Base-by-base conservation (phyloP, 2,113 vertebrate genomes). In the Psittacara wagleri region DNA sequence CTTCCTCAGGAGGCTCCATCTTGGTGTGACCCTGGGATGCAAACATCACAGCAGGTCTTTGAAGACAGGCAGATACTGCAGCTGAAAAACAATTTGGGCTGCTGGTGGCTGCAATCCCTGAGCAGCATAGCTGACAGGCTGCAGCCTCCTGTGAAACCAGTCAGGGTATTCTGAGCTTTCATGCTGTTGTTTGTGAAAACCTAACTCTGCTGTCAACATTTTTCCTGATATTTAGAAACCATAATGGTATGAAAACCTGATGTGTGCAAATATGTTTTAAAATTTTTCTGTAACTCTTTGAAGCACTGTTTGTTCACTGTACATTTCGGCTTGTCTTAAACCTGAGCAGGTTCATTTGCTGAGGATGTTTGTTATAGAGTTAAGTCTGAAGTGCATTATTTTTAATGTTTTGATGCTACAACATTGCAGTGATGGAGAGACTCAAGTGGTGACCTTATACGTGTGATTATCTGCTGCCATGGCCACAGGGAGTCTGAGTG, bases 91-190 rank as follows among this genome's bases (percentile, higher is more conserved):
- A 59, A 14, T 23, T 23, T 10, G 57, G 57, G 13, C 22, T 16
- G 33, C 57, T 59, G 57, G 14, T 59, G 57, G 22, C n/a, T 59
- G 57, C 33, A 14, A 22, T 15, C 33, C 33, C 33, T 10, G 33
- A 10, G 57, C 57, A 59, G 13, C 6, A 6, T n/a, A n/a, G 33
- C 57, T 59, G 12, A n/a, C 33, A 59, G 13, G 20, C 33, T 61
- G 41, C 28, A 27, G 31, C 28, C 43, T 59, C 31, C 75, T 31
- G 8, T 39, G 68, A 51, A 81, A 75, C 25, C 37, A 62, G 20
- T 11, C 2, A 0, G 35, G 4, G 9, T 35, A 35, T 55, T 48
- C 28, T 0, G 0, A 78, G 31, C 52, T 67, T 41, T 35, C 8
- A 25, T 18, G 15, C 25, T 20, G 8, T 44, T 64, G 10, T 25